phyloP scores from a whole-genome alignment of 2,797 vertebrate species.

The Alcedo atthis region DNA sequence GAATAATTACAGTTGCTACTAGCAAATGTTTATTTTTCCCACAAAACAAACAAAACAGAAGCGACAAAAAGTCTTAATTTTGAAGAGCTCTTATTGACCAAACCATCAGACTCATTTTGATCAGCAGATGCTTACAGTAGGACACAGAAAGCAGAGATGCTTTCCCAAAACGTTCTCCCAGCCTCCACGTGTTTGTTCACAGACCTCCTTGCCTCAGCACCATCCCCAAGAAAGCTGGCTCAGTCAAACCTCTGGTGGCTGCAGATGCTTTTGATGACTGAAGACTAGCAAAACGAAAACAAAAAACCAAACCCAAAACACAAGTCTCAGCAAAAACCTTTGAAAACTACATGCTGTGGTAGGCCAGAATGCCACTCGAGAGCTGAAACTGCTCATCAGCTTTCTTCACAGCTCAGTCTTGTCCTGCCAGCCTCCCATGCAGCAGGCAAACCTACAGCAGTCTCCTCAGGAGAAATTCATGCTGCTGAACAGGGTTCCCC shows the following conservation, averaged over 20 bases:
- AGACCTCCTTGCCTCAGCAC: neutral
- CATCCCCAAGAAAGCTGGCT: fast-evolving
- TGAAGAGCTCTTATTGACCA: neutral
- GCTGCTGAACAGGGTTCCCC: neutral
- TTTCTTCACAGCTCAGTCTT: neutral
- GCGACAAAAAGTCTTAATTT: neutral
- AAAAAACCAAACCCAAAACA: too few relatives aligned
- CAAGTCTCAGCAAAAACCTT: neutral
- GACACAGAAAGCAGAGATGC: neutral
- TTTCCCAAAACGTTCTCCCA: neutral
- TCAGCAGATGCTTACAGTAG: neutral
- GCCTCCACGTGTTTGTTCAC: fast-evolving
- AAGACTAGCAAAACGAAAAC: neutral
- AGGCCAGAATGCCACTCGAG: neutral
- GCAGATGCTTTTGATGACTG: neutral
- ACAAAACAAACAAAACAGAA: neutral
- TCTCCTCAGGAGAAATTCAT: neutral
- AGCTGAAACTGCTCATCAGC: neutral
- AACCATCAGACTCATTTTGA: neutral
- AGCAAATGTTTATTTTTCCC: neutral
- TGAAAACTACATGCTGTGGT: neutral
- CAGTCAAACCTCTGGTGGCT: neutral
- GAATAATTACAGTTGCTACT: neutral
- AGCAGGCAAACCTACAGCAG: neutral
- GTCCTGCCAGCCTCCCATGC: neutral